A percentile compares a stretch with the other conserved stretches of the same genome.
phyloP scores from a whole-genome alignment of 2,797 vertebrate genomes.

The Peromyscus melanophrys region DNA sequence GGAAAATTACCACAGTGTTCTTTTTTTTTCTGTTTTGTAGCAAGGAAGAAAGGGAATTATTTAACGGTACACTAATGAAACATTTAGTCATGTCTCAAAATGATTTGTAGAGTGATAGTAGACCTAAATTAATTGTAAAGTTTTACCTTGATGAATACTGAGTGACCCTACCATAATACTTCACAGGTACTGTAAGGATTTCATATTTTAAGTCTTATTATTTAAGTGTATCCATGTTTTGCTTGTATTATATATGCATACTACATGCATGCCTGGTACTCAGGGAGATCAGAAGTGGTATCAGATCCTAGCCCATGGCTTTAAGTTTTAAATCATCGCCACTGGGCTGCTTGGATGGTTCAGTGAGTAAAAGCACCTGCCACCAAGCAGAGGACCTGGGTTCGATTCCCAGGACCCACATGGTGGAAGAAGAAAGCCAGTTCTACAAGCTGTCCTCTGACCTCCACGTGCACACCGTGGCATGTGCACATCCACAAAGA shows the following conservation, averaged over 20 bases:
- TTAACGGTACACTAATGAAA: slow-evolving; percentile 39
- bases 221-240: neutral
- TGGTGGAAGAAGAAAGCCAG: neutral
- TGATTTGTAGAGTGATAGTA: slow-evolving; percentile 58
- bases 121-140: slow-evolving; percentile 54
- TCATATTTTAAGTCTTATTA: neutral
- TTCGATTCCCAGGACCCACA: neutral
- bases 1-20: neutral
- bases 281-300: neutral
- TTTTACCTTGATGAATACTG: slow-evolving; percentile 53
- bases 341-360: neutral
- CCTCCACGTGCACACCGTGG: neutral
- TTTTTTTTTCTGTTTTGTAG: slow-evolving; percentile 20
- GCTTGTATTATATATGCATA: neutral
- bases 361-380: neutral
- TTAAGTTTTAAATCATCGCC: neutral
- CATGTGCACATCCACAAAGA: neutral
- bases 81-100: slow-evolving; percentile 62
- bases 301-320: neutral
- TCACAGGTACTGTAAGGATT: slow-evolving; percentile 28
- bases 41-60: slow-evolving; percentile 48
- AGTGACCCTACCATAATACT: slow-evolving; percentile 64
- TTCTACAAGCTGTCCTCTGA: neutral
- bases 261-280: neutral
- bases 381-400: neutral